Percentiles rank a stretch among this genome's conserved stretches.
phyloP scores from a whole-genome alignment of 2,113 vertebrate species.

The Ceratotherium simum region DNA sequence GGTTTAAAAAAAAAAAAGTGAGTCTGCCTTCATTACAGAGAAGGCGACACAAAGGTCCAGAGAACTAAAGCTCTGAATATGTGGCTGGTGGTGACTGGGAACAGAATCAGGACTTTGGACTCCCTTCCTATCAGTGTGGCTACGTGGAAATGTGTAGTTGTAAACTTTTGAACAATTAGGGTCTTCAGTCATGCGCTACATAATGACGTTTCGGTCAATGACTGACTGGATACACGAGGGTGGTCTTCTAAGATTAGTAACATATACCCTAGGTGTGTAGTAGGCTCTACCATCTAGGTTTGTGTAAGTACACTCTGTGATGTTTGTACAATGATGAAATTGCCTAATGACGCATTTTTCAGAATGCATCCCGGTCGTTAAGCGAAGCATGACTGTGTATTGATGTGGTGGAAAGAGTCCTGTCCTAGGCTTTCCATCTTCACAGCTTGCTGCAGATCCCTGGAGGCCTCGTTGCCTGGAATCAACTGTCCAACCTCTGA shows the following conservation, averaged over 20 bases:
- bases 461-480: background rate
- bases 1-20: background rate
- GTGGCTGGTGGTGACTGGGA: background rate
- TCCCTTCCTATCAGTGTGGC: background rate
- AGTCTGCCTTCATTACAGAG: slow-evolving; percentile 46
- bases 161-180: background rate
- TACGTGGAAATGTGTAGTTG: background rate
- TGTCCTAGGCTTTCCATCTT: background rate
- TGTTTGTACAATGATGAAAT: no score
- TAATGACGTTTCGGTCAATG: no score
- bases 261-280: no score
- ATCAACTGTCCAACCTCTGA: background rate
- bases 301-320: no score
- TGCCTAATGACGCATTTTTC: no score
- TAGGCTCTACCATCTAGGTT: no score
- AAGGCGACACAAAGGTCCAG: background rate
- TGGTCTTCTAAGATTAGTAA: no score
- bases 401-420: background rate
- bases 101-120: background rate
- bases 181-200: no score
- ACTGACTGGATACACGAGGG: no score
- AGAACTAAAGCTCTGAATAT: background rate
- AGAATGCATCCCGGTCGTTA: no score
- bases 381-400: background rate
- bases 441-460: background rate